Evolutionary conservation across 2,113 vertebrate species (phyloP), one percentile per base, ranked within the genome.

Genomic region (Oreotrochilus melanogaster): DNA sequence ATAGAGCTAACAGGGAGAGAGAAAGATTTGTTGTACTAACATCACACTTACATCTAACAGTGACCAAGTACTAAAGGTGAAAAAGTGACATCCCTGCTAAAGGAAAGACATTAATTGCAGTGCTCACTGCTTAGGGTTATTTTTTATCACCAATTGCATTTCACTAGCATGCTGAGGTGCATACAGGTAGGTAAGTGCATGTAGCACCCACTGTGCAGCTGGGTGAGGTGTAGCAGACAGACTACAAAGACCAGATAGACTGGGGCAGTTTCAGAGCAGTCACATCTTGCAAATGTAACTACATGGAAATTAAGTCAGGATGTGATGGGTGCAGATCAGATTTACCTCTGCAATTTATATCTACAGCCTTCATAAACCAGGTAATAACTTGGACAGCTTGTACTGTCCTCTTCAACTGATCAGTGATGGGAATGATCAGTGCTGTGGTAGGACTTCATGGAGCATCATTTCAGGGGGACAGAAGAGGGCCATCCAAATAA

Each of bases 41-140:
- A 43, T 58, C 74, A 22, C 42, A 37, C 17, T 27, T 65, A 13
- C 25, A 30, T n/a, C 60, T 83, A 27, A 67, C 24, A 56, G 18
- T 42, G 72, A 57, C 57, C 37, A 72, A 61, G 27, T 15, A 27
- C 60, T 87, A n/a, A 62, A 86, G 70, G 70, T 14, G 28, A 54
- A 86, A 89, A 78, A 60, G 31, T 42, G 74, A 92, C 93, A 86
- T n/a, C 69, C 50, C 65, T 89, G n/a, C 60, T 60, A 90, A 62
- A 12, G 42, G 10, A 76, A 48, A 61, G 39, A 50, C 30, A 51
- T 51, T 54, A 73, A 73, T 21, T 53, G 33, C 48, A 74, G 10
- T 6, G 14, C 60, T 65, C 61, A 82, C 31, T 43, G 39, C 45
- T 51, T 25, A 72, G 79, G 58, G 45, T 11, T 78, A n/a, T 54